Conservation (phyloP, 1,140 invertebrate species). For the Chionoecetes opilio region DNA sequence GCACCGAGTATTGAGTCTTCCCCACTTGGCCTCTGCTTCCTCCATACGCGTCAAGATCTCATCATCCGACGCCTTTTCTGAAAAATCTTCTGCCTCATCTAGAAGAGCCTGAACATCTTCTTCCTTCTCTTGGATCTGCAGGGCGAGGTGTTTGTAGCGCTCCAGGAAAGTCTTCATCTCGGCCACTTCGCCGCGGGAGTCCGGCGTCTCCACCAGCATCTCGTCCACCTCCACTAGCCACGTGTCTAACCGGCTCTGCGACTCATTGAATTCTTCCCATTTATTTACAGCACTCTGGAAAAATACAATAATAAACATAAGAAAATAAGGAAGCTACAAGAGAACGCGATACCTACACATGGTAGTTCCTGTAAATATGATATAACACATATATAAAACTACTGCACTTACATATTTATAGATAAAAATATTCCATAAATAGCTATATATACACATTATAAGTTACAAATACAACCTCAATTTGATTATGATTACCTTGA, state of each 20-base stretch:
- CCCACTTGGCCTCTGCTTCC: constrained; percentile 88
- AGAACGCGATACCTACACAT: too few relatives aligned
- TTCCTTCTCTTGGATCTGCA: constrained; percentile 90
- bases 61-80: constrained; percentile 88
- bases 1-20: constrained; percentile 87
- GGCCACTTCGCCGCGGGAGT: constrained; percentile 92
- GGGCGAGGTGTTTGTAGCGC: constrained; percentile 90
- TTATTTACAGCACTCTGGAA: constrained; percentile 70
- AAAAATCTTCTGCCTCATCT: constrained; percentile 89
- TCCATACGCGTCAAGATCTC: constrained; percentile 87
- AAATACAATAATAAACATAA: too few relatives aligned
- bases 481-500: constrained; percentile 69
- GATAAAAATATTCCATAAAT: too few relatives aligned
- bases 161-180: constrained; percentile 96
- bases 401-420: too few relatives aligned
- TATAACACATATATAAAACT: too few relatives aligned
- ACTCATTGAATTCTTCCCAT: constrained; percentile 90
- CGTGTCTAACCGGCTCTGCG: constrained; percentile 81
- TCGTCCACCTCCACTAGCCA: constrained; percentile 82
- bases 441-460: neutral
- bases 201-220: constrained; percentile 86
- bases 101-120: constrained; percentile 89
- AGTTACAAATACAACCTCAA: neutral
- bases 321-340: too few relatives aligned
- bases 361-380: too few relatives aligned